Percentiles rank a stretch among this genome's conserved stretches.
phyloP scores from a whole-genome alignment of 2,113 vertebrate species.

The Fulica atra region DNA sequence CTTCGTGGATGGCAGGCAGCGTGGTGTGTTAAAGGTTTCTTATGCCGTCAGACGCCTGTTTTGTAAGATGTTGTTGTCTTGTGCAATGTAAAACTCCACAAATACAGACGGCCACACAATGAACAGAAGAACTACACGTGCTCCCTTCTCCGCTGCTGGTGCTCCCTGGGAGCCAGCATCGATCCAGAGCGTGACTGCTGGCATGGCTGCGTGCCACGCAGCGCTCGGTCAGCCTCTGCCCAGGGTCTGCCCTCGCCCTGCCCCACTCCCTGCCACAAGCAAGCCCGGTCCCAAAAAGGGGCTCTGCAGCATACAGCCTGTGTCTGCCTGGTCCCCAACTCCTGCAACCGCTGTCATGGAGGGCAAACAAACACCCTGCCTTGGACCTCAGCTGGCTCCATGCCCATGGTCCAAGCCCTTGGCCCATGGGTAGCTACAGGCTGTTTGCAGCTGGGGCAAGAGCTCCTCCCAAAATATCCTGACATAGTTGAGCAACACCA shows the following conservation, averaged over 20 bases:
- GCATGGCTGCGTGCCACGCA: not conserved
- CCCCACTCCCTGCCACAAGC: not conserved
- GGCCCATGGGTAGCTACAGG: not conserved
- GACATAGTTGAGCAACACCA: fast-evolving
- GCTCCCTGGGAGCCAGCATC: not conserved
- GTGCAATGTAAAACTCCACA: not conserved
- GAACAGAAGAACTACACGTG: fast-evolving
- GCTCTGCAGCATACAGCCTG: fast-evolving
- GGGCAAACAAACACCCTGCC: not conserved
- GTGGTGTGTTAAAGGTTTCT: not conserved
- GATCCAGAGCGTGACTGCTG: not conserved
- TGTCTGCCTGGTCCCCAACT: not conserved
- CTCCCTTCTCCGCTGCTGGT: not conserved
- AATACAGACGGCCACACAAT: not conserved
- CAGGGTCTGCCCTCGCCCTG: not conserved
- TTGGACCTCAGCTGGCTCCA: fast-evolving
- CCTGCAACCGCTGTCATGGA: fast-evolving
- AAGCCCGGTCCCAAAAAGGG: not conserved
- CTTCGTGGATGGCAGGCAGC: not conserved
- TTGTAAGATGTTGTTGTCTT: not conserved
- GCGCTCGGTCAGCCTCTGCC: not conserved
- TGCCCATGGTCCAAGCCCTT: not conserved
- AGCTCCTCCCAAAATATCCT: not conserved
- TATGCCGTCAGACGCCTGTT: not conserved
- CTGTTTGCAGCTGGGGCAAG: not conserved